Evolutionary conservation across 1,140 invertebrate species (phyloP), one percentile per base, ranked within the genome.

Genomic region (Drosophila melanica): DNA sequence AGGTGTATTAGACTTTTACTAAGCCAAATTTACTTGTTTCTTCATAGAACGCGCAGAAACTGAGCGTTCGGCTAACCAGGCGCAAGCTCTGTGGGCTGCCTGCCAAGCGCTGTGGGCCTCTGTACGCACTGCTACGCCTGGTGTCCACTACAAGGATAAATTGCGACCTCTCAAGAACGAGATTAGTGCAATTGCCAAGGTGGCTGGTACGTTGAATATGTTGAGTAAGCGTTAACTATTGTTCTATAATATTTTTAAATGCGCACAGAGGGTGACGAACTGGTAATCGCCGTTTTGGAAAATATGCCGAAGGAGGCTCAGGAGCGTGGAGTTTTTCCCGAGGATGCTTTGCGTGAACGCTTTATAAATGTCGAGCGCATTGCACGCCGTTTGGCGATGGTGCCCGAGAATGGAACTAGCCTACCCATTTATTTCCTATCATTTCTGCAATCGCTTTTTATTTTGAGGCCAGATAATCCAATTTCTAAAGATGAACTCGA

Each of bases 51-150:
- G 97, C 37, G 95, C 96, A 44, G 95, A 95, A 20, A 94, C 95
- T 27, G 98, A 99, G 79, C 95, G 95, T 80, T 94, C 95, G 66
- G 95, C 96, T 0, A 95, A 95, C 62, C 94, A 97, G 75, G 95
- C 97, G 4, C 97, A 98, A 91, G 94, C 97, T 35, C 93, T 99
- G 72, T 99, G 98, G 98, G 94, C 97, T 60, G 96, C 98, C 9
- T 98, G 97, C 90, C 96, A 98, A 86, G 95, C 97, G 14, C 93
- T 99, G 33, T 94, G 96, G 77, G 93, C 95, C 47, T 95, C 96
- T 5, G 94, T 98, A n/a, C 94, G 95, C 77, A 92, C 93, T 33
- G 94, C 93, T 51, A 93, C 93, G 62, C 93, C 93, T 9, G 94
- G 93, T 51, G 76, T 93, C 59, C 91, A 90, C 72, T 93, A 92